Evolutionary conservation across 2,888 invertebrate genomes (phyloP), one percentile per base, ranked within the genome.

Genomic region (Neria commutata): DNA sequence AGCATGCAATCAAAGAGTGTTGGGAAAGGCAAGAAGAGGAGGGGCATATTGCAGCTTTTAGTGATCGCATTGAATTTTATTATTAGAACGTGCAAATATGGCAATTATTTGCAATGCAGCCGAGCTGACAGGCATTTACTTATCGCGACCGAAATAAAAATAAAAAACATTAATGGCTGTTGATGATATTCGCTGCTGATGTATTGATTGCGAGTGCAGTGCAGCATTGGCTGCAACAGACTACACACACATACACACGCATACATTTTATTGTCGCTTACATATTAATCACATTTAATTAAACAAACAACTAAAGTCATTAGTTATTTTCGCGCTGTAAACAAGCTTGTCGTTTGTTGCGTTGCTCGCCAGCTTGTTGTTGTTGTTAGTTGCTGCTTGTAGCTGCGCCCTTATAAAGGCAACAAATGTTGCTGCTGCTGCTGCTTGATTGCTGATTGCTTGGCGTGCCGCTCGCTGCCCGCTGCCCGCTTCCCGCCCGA

Each of bases 51-150:
- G n/a, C n/a, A n/a, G n/a, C n/a, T n/a, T n/a, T n/a, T n/a, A n/a
- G n/a, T n/a, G n/a, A n/a, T n/a, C n/a, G n/a, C n/a, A n/a, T n/a
- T 47, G 10, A 2, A 17, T 47, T 57, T 60, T 52, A 58, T 54
- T 53, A 56, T 54, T 62, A 54, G 56, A 62, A 59, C 62, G 62
- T 59, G 62, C 51, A 59, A 62, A 52, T 54, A 62, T 62, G 50
- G 47, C 62, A 57, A 48, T 54, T 59, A 60, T 57, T 60, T 42
- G 4, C 17, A 42, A 42, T 42, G 42, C 42, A 5, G n/a, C n/a
- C n/a, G n/a, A n/a, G n/a, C n/a, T n/a, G n/a, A n/a, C n/a, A n/a
- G n/a, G 42, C 42, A 17, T 19, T 42, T 42, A 14, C 19, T 42
- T 42, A 42, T 42, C 42, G 17, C 21, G 19, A 19, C 21, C 14